Evolutionary conservation across 2,113 vertebrate species (phyloP).

Genomic region (Embiotoca jacksoni): DNA sequence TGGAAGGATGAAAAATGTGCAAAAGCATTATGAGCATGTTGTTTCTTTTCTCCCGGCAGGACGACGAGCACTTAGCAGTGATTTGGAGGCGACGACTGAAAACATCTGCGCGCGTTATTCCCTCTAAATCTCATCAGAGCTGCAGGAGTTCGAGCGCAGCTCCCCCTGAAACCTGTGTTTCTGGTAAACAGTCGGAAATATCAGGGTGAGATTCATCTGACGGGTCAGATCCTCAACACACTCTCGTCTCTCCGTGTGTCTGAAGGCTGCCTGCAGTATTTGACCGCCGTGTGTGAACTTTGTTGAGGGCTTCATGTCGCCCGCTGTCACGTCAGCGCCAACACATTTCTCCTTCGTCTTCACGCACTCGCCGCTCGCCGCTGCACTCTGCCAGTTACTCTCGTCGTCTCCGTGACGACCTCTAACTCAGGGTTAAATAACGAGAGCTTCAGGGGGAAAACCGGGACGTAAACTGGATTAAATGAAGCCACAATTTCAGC

Average conservation of each 20-base stretch:
- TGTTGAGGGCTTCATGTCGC: slow-evolving; percentile 13
- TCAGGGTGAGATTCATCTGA: not conserved
- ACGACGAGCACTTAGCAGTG: not conserved
- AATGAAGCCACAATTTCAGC: no score
- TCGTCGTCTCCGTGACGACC: not conserved
- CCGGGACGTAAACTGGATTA: no score
- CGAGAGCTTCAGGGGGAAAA: no score
- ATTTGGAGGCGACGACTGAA: not conserved
- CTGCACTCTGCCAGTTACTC: no score
- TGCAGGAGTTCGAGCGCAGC: not conserved
- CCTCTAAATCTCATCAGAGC: not conserved
- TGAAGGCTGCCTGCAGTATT: slow-evolving; percentile 75
- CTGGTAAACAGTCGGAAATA: no score
- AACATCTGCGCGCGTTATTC: not conserved
- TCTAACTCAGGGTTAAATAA: no score
- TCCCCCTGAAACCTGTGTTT: not conserved
- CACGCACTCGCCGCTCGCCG: not conserved
- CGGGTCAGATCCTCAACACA: not conserved
- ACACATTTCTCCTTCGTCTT: slow-evolving; percentile 50
- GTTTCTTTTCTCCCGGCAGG: no score
- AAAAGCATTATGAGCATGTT: no score
- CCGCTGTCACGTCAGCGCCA: slow-evolving; percentile 8
- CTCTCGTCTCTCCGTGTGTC: slow-evolving; percentile 43
- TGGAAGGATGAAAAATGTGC: no score
- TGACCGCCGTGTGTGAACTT: slow-evolving; percentile 66